Evolutionary conservation across 53 echinoderm and acorn worm species (phyloP), one percentile per base, ranked within the genome.

Genomic region (Astropecten irregularis): DNA sequence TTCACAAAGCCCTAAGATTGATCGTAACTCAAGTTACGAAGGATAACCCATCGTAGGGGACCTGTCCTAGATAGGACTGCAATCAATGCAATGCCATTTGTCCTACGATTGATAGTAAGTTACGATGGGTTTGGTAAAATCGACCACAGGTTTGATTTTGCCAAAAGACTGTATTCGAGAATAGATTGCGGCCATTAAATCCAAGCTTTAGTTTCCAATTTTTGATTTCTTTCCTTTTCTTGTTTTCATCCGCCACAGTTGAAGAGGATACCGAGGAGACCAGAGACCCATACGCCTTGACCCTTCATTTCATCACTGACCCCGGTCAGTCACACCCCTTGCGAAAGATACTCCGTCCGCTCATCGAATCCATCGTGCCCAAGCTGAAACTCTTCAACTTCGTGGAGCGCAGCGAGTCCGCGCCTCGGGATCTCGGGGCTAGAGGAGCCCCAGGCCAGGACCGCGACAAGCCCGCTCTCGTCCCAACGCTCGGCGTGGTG

Each of bases 341-440:
- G 7, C 66, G 53, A 39, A 77, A 79, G 66, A 54, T 68, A n/a
- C 67, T 87, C 15, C 67, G 57, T 22, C 87, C 87, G 0, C 71
- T 87, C 52, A 87, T 87, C 15, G 81, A 87, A 29, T 77, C 77
- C 31, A 57, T 87, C 31, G 77, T 58, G 37, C 81, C 87, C 52
- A 87, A 87, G 40, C 68, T 68, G 22, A 87, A 86, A 20, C 77
- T 87, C 28, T 87, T 87, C 68, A 87, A 87, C 81, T 66, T 81
- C 79, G 87, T 87, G 15, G 87, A 87, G 57, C 77, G 81, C 49
- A 77, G 87, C 33, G 76, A 77, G 64, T 59, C 79, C 39, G 64
- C 37, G 20, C 20, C 49, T 27, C 25, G 19, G 4, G 77, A 86
- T 22, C 66, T 18, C 1, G 9, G 33, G 21, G 71, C 32, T 40